A percentile compares a stretch with the other conserved stretches of the same genome.
These are phyloP conservation scores for Drosophila sproati DNA, from an alignment of 1,140 invertebrate species.

Conservation along the genomic window DNA sequence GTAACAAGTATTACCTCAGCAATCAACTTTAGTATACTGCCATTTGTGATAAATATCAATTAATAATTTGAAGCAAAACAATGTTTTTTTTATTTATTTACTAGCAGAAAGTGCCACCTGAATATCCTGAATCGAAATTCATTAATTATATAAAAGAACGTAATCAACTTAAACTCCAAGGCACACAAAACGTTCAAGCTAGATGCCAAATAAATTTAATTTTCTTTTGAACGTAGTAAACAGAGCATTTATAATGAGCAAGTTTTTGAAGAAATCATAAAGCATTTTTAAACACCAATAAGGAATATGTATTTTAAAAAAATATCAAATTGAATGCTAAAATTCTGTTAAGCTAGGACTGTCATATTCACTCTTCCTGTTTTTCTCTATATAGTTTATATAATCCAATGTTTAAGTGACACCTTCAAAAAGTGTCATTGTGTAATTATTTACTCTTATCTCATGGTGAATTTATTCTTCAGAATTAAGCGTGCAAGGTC, in stretches of 20 bases:
- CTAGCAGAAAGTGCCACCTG: no score
- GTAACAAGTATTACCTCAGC: slow-evolving; percentile 30
- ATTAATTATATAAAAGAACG: no score
- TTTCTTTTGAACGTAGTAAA: no score
- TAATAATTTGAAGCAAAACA: slow-evolving; percentile 8
- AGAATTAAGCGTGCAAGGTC: slow-evolving; percentile 60
- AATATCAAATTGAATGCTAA: no score
- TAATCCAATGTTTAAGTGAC: background rate
- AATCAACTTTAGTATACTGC: slow-evolving; percentile 18
- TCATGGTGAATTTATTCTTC: slow-evolving; percentile 35
- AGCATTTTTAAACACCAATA: no score
- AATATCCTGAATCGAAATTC: no score
- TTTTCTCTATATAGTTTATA: background rate
- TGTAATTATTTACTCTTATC: background rate
- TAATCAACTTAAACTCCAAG: background rate
- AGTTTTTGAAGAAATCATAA: no score
- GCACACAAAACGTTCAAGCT: background rate
- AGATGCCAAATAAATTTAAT: background rate
- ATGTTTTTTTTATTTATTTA: background rate
- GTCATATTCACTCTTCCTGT: background rate
- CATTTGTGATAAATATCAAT: slow-evolving; percentile 36
- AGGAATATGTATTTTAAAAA: no score
- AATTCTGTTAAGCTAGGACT: no score
- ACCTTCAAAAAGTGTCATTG: background rate
- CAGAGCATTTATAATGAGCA: no score